Evolutionary conservation across 2,888 invertebrate genomes (phyloP).

Genomic region (Drosophila suboccidentalis): DNA sequence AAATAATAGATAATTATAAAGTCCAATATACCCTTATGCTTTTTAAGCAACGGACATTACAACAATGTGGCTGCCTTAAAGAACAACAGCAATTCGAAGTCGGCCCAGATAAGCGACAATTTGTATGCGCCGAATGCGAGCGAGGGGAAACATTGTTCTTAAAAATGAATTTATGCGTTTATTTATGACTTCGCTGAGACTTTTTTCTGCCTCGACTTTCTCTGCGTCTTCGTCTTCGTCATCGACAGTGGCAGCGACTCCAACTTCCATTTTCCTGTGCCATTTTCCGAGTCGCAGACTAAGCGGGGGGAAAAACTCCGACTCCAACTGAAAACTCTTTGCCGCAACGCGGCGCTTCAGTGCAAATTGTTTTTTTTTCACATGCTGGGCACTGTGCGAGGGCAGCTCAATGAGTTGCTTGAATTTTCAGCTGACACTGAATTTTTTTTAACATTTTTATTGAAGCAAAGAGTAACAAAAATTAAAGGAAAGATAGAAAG

Average conservation of each 20-base stretch:
- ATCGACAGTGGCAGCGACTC: constrained; percentile 15
- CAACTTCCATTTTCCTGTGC: not conserved
- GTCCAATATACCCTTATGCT: too few relatives aligned
- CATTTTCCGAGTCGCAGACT: constrained; percentile 21
- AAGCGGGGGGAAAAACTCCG: constrained; percentile 14
- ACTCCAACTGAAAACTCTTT: constrained; percentile 53
- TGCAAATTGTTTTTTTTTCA: constrained; percentile 74
- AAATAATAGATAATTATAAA: too few relatives aligned
- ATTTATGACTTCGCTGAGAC: constrained; percentile 75
- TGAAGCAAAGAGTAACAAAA: too few relatives aligned
- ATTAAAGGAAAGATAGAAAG: too few relatives aligned
- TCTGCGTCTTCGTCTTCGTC: constrained; percentile 7
- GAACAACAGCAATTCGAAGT: constrained; percentile 32
- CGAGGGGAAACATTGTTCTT: constrained; percentile 80
- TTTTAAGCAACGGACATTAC: not conserved
- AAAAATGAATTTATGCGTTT: constrained; percentile 80
- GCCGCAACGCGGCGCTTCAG: constrained; percentile 39
- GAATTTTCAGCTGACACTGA: not conserved
- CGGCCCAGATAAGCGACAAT: constrained; percentile 74
- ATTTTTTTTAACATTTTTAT: too few relatives aligned
- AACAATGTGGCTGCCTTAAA: constrained; percentile 17
- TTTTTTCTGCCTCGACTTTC: constrained; percentile 15
- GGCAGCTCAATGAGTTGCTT: constrained; percentile 10
- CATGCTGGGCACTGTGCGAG: constrained; percentile 59
- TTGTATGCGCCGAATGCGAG: constrained; percentile 80